These are phyloP conservation scores for Archegozetes longisetosus DNA, from an alignment of 1,140 invertebrate genomes.

Conservation along the genomic window DNA sequence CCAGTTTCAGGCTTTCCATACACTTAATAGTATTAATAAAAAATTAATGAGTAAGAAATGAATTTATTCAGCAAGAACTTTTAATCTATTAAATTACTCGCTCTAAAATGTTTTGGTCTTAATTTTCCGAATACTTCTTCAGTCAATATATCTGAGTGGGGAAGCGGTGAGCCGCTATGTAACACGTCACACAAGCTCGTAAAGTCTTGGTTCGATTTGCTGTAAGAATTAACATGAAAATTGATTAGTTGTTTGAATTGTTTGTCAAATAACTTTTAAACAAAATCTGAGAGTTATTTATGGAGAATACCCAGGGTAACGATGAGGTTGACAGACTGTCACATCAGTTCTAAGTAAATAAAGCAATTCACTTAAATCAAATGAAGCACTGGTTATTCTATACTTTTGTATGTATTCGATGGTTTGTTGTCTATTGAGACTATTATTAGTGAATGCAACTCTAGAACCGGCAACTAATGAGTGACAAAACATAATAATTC, in stretches of 20 bases:
- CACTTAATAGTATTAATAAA: no score
- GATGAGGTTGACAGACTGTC: no score
- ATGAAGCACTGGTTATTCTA: not conserved
- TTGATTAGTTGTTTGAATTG: not conserved
- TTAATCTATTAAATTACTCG: no score
- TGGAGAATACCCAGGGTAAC: no score
- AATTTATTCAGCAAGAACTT: no score
- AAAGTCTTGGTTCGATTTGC: not conserved
- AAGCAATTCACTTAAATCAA: not conserved
- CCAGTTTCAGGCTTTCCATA: not conserved
- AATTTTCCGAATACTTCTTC: not conserved
- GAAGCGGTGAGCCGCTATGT: not conserved
- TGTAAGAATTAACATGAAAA: not conserved
- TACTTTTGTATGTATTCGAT: not conserved
- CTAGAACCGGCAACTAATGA: not conserved
- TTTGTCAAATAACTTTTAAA: no score
- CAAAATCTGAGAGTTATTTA: no score
- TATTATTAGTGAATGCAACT: not conserved
- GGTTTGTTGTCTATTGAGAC: not conserved
- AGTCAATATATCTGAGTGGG: not conserved
- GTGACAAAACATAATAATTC: not conserved
- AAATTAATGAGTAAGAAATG: no score
- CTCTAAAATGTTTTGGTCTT: not conserved
- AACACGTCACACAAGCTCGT: not conserved
- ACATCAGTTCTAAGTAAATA: not conserved